A percentile compares a stretch with the other conserved stretches of the same genome.
Evolutionary conservation across 2,797 vertebrate genomes (phyloP).

Genomic region (Crax fasciolata): DNA sequence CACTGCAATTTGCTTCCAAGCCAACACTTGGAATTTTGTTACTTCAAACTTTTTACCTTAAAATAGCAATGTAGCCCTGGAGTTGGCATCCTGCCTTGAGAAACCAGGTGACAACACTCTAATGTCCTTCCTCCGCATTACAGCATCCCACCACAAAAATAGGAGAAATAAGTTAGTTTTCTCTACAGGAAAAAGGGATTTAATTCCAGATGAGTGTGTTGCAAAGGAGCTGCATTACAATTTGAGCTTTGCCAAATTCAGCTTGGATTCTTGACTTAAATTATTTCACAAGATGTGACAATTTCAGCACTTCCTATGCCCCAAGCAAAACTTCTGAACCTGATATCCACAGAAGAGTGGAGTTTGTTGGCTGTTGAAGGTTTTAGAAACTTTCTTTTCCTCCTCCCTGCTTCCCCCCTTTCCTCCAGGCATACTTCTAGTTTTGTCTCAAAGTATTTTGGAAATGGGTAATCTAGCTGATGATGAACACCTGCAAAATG

Average conservation of each 20-base stretch:
- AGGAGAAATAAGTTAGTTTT: background rate
- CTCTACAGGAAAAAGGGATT: background rate
- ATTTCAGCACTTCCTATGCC: conserved; percentile 44
- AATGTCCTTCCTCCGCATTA: background rate
- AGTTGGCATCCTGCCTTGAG: background rate
- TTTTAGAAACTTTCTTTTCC: background rate
- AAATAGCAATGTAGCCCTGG: background rate
- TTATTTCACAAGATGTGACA: conserved; percentile 19
- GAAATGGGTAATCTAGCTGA: background rate
- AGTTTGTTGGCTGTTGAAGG: background rate
- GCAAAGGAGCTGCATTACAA: background rate
- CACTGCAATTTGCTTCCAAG: background rate
- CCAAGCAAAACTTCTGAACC: conserved; percentile 19
- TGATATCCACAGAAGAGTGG: background rate
- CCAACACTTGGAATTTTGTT: background rate
- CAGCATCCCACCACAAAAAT: background rate
- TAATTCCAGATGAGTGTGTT: background rate
- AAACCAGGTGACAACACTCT: background rate
- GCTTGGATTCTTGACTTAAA: background rate
- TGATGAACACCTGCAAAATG: background rate
- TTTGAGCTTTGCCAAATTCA: conserved; percentile 6
- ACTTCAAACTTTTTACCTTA: background rate
- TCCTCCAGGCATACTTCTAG: background rate
- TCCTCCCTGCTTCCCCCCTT: background rate
- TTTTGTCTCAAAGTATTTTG: background rate